Conservation (phyloP, 2,888 invertebrate species). For the Limnephilus lunatus region DNA sequence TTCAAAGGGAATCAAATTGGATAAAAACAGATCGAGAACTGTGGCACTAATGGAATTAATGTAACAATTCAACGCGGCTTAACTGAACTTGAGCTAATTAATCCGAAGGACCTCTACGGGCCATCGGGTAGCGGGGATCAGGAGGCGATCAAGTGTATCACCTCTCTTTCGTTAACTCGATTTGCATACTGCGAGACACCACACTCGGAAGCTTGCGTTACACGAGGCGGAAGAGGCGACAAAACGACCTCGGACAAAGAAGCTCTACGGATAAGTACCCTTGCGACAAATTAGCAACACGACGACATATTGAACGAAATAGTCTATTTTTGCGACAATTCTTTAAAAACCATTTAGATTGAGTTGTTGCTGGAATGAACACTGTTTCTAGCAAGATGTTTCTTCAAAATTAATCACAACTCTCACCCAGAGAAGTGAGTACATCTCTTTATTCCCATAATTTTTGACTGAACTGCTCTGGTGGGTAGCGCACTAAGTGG, state of each 20-base stretch:
- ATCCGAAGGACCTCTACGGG: slow-evolving; percentile 37
- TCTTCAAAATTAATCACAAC: no score
- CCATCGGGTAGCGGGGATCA: slow-evolving; percentile 28
- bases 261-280: neutral
- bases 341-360: neutral
- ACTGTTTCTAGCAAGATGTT: no score
- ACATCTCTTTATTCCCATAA: neutral
- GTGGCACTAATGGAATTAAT: slow-evolving; percentile 30
- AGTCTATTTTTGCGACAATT: neutral
- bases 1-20: neutral
- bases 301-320: neutral
- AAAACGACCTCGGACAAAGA: neutral
- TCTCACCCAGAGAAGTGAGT: neutral
- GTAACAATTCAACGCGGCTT: slow-evolving; percentile 39
- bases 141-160: slow-evolving; percentile 54
- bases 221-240: neutral
- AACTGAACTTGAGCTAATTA: slow-evolving; percentile 44
- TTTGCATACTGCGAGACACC: slow-evolving; percentile 54
- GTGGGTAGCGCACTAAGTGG: neutral
- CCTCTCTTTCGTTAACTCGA: slow-evolving; percentile 53
- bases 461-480: neutral
- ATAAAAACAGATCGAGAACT: slow-evolving; percentile 28
- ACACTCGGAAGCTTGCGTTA: neutral
- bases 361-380: neutral
- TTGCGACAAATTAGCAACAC: neutral